These are phyloP conservation scores for Tetragonula clypearis DNA, from an alignment of 1,140 invertebrate genomes.

Conservation along the genomic window DNA sequence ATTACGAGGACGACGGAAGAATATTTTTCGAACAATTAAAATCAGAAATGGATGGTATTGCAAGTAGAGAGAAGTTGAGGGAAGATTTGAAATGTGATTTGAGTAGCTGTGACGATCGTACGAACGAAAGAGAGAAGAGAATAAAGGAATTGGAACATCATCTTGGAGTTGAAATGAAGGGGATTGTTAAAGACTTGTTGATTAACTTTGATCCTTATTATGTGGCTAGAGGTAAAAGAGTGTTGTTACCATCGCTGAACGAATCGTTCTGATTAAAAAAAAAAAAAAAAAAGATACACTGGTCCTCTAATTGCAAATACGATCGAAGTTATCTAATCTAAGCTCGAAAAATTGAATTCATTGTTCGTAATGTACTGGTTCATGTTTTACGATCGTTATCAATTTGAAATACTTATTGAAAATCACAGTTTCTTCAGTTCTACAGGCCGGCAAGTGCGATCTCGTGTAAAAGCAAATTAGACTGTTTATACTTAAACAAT, in stretches of 20 bases:
- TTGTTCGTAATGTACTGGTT: not conserved
- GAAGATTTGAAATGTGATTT: not conserved
- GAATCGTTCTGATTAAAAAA: not conserved
- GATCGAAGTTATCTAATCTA: not conserved
- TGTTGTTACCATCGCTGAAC: not conserved
- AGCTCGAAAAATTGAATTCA: not conserved
- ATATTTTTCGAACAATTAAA: not conserved
- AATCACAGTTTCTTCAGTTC: not conserved
- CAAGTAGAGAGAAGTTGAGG: not conserved
- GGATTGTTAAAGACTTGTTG: conserved; percentile 40
- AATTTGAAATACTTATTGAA: not conserved
- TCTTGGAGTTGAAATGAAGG: not conserved
- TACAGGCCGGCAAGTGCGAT: not conserved
- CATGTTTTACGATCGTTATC: not conserved
- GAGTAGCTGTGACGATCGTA: not conserved
- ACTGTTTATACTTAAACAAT: not conserved
- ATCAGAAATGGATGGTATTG: not conserved
- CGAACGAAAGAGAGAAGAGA: not conserved
- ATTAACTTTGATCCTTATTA: conserved; percentile 67
- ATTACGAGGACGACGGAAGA: not conserved
- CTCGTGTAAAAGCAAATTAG: not conserved
- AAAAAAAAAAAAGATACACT: not conserved
- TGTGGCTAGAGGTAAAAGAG: conserved; percentile 63
- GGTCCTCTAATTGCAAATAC: not conserved
- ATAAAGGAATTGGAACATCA: not conserved